Base-by-base conservation (phyloP, 2,113 vertebrate species). In the Clarias batrachus region DNA sequence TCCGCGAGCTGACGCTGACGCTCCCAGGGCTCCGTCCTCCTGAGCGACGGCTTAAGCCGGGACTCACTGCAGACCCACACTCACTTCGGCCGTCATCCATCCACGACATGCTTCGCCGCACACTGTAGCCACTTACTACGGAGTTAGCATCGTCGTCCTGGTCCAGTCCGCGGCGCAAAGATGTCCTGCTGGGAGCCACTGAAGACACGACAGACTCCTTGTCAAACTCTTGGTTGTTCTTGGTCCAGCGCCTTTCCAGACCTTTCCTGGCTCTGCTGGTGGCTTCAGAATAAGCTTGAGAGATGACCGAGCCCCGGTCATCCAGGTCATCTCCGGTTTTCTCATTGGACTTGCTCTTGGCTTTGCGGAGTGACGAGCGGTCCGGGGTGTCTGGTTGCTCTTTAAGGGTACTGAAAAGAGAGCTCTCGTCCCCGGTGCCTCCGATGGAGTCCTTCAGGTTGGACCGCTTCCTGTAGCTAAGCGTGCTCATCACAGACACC, bases 391-490 rank as follows among this genome's bases (percentile, higher is more conserved):
- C 92, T 0, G 96, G 91, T 73, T 96, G 94, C 91, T 99, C 96
- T 60, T 96, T 95, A 14, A 99, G 94, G 2, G 97, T 86, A 27
- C 94, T 97, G 88, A 99, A 96, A 76, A 99, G 94, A 0, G 95
- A 97, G 85, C 92, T 96, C 86, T 97, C 96, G 0, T 98, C 98
- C 11, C 96, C 97, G 0, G 89, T 91, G 52, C 97, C 97, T 11
- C 97, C 97, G 56, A 98, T 97, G 87, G 97, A 97, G 89, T 98
- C 97, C 91, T 99, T 99, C 60, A 98, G 93, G 88, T 95, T 93
- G 14, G 95, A 95, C 14, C 98, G 95, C 89, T 97, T 98, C 91
- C 98, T 95, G 92, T 99, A 99, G 95, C 98, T 99, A 60, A 99
- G 96, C n/a, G 96, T 96, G 90, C 98, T 99, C 95, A 97, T 94